Evolutionary conservation across 2,797 vertebrate genomes (phyloP).

Genomic region (Myoxocephalus aenaeus): DNA sequence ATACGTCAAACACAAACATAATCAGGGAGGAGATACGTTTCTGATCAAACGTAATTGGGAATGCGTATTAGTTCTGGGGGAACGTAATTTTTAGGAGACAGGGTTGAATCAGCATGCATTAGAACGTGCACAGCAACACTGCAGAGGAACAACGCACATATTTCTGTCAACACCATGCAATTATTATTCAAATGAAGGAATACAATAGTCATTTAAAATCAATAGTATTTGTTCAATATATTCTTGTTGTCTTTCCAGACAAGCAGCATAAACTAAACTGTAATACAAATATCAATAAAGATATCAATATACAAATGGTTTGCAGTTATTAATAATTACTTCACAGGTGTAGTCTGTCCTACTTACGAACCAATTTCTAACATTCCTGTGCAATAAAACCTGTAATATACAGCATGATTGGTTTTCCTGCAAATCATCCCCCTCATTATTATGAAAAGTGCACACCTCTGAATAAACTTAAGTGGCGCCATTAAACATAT

Average conservation of each 20-base stretch:
- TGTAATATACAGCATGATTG: constrained; percentile 4
- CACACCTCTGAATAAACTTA: constrained; percentile 10
- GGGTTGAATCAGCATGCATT: constrained; percentile 36
- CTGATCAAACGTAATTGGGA: too few species aligned
- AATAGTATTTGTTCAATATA: neutral
- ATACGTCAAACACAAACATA: too few species aligned
- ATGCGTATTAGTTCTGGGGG: too few species aligned
- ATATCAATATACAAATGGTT: neutral
- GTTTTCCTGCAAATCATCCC: neutral
- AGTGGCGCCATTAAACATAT: constrained; percentile 29
- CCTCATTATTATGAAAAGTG: constrained; percentile 19
- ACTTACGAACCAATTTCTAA: neutral
- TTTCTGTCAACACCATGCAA: neutral
- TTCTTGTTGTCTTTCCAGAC: neutral
- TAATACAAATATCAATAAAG: constrained; percentile 4
- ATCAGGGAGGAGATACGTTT: too few species aligned
- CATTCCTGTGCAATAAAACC: constrained; percentile 6
- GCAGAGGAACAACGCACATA: constrained; percentile 44
- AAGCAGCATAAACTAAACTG: neutral
- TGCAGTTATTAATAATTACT: neutral
- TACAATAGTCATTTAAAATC: neutral
- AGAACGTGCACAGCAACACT: constrained; percentile 34
- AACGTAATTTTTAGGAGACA: too few species aligned
- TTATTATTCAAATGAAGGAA: neutral
- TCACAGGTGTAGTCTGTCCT: neutral